These are phyloP conservation scores for Glossophaga mutica DNA, from an alignment of 2,797 vertebrate species.

Conservation along the genomic window DNA sequence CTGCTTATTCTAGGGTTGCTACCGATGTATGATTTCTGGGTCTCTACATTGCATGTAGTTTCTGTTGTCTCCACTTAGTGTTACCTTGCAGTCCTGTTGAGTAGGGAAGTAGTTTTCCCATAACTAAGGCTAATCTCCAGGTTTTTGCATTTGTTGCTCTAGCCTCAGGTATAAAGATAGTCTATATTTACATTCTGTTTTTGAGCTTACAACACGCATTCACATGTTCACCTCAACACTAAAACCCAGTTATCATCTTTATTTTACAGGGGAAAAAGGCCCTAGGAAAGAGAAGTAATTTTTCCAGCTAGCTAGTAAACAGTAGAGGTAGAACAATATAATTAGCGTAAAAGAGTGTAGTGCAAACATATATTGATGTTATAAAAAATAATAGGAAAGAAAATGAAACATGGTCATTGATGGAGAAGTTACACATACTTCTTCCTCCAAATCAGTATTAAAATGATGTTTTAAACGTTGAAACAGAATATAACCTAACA, in stretches of 20 bases:
- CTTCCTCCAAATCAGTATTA: neutral
- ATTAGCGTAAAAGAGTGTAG: neutral
- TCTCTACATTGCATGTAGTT: neutral
- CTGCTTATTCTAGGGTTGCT: neutral
- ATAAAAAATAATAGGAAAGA: neutral
- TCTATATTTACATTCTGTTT: neutral
- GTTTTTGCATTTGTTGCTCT: neutral
- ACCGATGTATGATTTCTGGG: neutral
- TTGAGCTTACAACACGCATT: neutral
- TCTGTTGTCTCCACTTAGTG: neutral
- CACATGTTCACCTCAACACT: neutral
- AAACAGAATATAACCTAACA: neutral
- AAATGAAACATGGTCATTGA: neutral
- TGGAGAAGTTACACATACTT: neutral
- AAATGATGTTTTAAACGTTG: neutral
- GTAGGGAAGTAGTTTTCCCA: neutral
- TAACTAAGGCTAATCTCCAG: neutral
- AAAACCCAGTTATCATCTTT: neutral
- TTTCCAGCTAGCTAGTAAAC: neutral
- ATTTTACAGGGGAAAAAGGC: neutral
- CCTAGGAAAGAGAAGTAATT: neutral
- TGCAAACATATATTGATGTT: neutral
- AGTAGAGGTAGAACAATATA: neutral
- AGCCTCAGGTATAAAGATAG: neutral
- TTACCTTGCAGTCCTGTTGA: neutral